Evolutionary conservation across 2,888 invertebrate species (phyloP).

Genomic region (Dicranocentrus wangi): DNA sequence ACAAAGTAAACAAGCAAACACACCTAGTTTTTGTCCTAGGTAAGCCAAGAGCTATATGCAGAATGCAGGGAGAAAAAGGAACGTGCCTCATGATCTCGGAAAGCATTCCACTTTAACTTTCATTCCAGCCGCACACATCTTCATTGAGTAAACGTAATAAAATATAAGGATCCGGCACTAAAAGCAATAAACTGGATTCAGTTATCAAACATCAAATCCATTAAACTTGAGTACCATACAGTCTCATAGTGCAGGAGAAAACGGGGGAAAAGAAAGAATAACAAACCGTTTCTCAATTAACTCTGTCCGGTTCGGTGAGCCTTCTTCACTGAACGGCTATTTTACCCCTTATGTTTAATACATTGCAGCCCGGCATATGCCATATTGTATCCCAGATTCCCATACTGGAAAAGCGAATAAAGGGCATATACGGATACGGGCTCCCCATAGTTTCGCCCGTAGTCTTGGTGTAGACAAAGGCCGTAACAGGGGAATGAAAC

Average conservation of each 20-base stretch:
- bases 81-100: constrained; percentile 12
- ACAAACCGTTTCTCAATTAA: constrained; percentile 58
- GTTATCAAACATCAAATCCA: constrained; percentile 58
- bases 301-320: constrained; percentile 30
- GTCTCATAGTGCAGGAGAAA: constrained; percentile 16
- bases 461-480: too few relatives aligned
- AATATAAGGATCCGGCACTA: constrained; percentile 45
- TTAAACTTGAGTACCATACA: constrained; percentile 55
- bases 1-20: constrained; percentile 1
- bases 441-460: too few relatives aligned
- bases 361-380: too few relatives aligned
- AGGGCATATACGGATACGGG: too few relatives aligned
- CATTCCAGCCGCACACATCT: constrained; percentile 12
- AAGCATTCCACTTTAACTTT: constrained; percentile 20
- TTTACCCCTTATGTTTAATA: too few relatives aligned
- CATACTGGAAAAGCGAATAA: too few relatives aligned
- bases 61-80: too few relatives aligned
- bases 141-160: constrained; percentile 53
- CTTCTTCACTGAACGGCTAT: constrained; percentile 9
- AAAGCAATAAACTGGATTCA: constrained; percentile 61
- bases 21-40: too few relatives aligned
- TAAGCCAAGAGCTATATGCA: constrained; percentile 16
- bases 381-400: too few relatives aligned
- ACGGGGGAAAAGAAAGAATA: constrained; percentile 27
- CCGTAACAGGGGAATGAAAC: too few relatives aligned